A percentile compares a stretch with the other conserved stretches of the same genome.
Evolutionary conservation across 53 echinoderm and acorn worm genomes (phyloP).

Genomic region (Crossaster papposus): DNA sequence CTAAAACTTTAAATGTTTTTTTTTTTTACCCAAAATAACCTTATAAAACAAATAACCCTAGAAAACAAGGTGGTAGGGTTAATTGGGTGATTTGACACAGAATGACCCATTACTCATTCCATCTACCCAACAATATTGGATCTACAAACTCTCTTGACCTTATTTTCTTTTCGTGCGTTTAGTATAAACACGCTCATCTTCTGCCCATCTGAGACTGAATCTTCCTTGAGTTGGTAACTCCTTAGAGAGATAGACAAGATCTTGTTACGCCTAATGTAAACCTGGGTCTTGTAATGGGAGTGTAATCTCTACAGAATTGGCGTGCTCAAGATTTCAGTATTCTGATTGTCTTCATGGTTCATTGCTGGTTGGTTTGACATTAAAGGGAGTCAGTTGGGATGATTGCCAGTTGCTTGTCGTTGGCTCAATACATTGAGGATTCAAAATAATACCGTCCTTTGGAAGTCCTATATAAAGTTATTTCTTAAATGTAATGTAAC

Average conservation of each 20-base stretch:
- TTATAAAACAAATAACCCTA: too few species aligned
- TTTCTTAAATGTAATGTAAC: too few species aligned
- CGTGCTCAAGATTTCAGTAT: background rate
- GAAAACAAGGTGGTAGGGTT: too few species aligned
- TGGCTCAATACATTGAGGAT: background rate
- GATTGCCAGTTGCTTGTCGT: background rate
- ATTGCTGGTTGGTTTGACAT: background rate
- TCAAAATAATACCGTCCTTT: background rate
- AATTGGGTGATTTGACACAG: too few species aligned
- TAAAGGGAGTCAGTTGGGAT: background rate
- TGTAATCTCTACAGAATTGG: background rate
- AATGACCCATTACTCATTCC: background rate
- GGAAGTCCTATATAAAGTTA: too few species aligned
- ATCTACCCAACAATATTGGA: background rate
- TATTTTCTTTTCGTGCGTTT: background rate
- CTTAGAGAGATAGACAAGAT: background rate
- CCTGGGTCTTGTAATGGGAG: background rate
- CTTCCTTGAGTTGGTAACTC: background rate
- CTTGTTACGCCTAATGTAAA: constrained; percentile 18
- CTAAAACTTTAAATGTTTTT: too few species aligned
- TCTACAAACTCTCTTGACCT: background rate
- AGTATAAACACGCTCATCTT: constrained; percentile 1
- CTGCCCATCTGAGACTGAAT: background rate
- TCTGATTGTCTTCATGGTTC: background rate
- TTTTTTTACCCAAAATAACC: too few species aligned